Conservation (phyloP, 2,113 vertebrate genomes). For the Neomonachus schauinslandi region DNA sequence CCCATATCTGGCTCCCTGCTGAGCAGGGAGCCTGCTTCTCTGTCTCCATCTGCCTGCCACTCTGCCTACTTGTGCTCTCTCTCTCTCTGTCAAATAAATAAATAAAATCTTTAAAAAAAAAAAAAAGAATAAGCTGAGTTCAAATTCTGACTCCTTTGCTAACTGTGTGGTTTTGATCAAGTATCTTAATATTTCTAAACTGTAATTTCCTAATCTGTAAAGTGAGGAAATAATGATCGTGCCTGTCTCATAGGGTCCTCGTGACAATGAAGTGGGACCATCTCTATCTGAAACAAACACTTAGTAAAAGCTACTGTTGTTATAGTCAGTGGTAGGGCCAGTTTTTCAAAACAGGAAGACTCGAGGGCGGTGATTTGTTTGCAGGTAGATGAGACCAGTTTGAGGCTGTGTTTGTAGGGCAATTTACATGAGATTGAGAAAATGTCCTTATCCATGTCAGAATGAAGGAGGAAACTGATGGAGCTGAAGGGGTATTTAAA, state of each 20-base stretch:
- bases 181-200: neutral
- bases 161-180: neutral
- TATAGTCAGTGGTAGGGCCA: neutral
- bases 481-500: neutral
- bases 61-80: no score
- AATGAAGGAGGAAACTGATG: neutral
- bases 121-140: neutral
- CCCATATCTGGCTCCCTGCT: no score
- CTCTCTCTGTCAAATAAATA: no score
- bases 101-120: no score
- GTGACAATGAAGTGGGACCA: neutral
- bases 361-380: neutral
- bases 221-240: neutral
- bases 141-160: neutral
- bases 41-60: no score
- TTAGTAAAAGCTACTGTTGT: neutral
- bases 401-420: neutral
- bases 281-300: neutral
- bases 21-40: no score
- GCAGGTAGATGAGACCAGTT: neutral
- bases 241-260: neutral
- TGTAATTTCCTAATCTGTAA: neutral
- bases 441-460: neutral
- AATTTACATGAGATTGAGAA: neutral
- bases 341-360: neutral